Percentiles rank a stretch among this genome's conserved stretches.
These are phyloP conservation scores for Hycleus phaleratus DNA, from an alignment of 1,140 invertebrate species.

Conservation along the genomic window DNA sequence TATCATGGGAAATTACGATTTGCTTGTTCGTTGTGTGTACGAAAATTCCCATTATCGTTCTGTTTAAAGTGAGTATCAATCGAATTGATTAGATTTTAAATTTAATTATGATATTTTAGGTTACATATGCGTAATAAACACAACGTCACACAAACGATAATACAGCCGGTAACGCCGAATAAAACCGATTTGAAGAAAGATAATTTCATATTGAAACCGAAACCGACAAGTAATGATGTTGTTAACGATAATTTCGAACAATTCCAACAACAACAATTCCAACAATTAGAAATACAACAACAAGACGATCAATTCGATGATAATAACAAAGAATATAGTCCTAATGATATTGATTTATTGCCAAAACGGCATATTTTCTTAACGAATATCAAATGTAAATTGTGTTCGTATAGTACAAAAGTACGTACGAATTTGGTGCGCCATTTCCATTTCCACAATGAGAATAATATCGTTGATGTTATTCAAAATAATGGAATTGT, in stretches of 20 bases:
- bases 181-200: conserved; percentile 46
- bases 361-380: conserved; percentile 59
- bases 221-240: conserved; percentile 20
- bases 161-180: conserved; percentile 46
- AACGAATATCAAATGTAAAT: conserved; percentile 52
- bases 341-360: conserved; percentile 54
- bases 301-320: conserved; percentile 11
- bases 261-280: conserved; percentile 1
- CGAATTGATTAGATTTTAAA: too few relatives aligned
- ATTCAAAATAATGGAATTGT: neutral
- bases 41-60: conserved; percentile 18
- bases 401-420: conserved; percentile 63
- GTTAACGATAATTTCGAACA: too few relatives aligned
- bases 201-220: conserved; percentile 46
- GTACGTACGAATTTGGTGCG: conserved; percentile 65
- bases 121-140: conserved; percentile 51
- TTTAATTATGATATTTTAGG: conserved; percentile 14
- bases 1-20: conserved; percentile 42
- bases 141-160: conserved; percentile 39
- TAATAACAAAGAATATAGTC: conserved; percentile 44
- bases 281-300: conserved; percentile 10
- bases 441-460: conserved; percentile 60
- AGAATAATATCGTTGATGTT: conserved; percentile 44
- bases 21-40: conserved; percentile 45
- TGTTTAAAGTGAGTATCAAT: conserved; percentile 18